Evolutionary conservation across 2,113 vertebrate genomes (phyloP).

Genomic region (Pampusana beccarii): DNA sequence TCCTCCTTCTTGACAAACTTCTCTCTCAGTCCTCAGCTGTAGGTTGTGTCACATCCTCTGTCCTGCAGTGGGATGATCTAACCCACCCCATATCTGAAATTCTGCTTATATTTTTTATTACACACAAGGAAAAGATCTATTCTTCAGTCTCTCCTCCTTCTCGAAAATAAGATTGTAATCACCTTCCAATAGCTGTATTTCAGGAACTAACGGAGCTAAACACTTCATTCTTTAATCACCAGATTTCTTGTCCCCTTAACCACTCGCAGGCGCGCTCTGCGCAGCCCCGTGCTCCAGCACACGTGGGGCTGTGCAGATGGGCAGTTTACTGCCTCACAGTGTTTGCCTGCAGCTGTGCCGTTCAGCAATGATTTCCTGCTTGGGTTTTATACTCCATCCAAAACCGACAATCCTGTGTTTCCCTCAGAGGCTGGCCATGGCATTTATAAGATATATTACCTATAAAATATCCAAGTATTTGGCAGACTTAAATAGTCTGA

Average conservation of each 20-base stretch:
- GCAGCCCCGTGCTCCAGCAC: neutral
- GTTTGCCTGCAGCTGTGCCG: slow-evolving; percentile 67
- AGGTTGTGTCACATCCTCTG: neutral
- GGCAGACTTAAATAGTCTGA: slow-evolving; percentile 57
- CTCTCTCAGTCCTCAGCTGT: neutral
- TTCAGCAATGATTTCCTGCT: slow-evolving; percentile 66
- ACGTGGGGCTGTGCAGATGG: slow-evolving; percentile 64
- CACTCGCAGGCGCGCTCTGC: neutral
- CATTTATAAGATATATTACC: slow-evolving; percentile 71
- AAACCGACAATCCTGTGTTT: slow-evolving; percentile 67
- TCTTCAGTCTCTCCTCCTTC: neutral
- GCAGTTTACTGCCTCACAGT: slow-evolving; percentile 60
- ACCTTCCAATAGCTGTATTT: slow-evolving; percentile 25
- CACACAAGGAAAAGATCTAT: neutral
- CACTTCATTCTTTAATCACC: slow-evolving; percentile 29
- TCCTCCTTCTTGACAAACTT: neutral
- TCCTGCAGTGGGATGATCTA: neutral
- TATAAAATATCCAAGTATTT: slow-evolving; percentile 68
- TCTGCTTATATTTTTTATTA: neutral
- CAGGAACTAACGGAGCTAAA: slow-evolving; percentile 43
- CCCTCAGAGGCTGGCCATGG: slow-evolving; percentile 59
- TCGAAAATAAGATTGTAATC: slow-evolving; percentile 16
- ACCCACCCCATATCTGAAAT: neutral
- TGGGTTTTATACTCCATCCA: slow-evolving; percentile 59
- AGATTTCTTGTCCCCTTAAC: slow-evolving; percentile 24